Conservation (phyloP, 53 echinoderm and acorn worm species). For the Echinarachnius parma region DNA sequence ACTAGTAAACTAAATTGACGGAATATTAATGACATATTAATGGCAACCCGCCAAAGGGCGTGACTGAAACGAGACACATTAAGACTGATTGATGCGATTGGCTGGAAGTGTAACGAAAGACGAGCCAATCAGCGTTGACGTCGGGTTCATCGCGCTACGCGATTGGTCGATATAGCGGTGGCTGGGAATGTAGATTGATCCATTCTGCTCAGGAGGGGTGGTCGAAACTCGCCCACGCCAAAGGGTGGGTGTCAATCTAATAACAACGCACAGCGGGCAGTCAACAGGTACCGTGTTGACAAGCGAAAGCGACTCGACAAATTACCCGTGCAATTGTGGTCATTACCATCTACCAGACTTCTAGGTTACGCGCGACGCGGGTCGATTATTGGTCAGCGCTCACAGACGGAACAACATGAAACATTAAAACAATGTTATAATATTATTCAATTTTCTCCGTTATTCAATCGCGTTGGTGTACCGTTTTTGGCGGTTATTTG, state of each 20-base stretch:
- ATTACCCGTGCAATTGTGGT: slow-evolving; percentile 28
- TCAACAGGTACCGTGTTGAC: not conserved
- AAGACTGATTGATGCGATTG: slow-evolving; percentile 48
- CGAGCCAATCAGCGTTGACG: slow-evolving; percentile 18
- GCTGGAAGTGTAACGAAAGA: slow-evolving; percentile 48
- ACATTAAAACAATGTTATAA: no score
- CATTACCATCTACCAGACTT: not conserved
- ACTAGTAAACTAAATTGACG: no score
- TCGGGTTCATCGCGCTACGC: slow-evolving; percentile 24
- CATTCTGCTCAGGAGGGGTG: slow-evolving; percentile 3
- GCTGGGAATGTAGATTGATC: slow-evolving; percentile 18
- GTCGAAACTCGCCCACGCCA: not conserved
- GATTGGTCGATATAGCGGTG: slow-evolving; percentile 30
- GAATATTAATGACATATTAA: no score
- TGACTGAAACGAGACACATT: no score
- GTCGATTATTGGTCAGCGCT: slow-evolving; percentile 1
- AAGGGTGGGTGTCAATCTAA: not conserved
- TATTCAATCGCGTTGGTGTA: no score
- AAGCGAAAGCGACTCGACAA: slow-evolving; percentile 10
- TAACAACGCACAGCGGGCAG: slow-evolving; percentile 7
- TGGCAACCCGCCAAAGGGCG: no score
- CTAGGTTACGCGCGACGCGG: not conserved
- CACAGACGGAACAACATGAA: no score
- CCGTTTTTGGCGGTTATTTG: no score
- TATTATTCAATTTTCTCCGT: no score